Percentiles rank a stretch among this genome's conserved stretches.
Conservation (phyloP, 1,140 invertebrate genomes). For the Dolichoris vasculosae region DNA sequence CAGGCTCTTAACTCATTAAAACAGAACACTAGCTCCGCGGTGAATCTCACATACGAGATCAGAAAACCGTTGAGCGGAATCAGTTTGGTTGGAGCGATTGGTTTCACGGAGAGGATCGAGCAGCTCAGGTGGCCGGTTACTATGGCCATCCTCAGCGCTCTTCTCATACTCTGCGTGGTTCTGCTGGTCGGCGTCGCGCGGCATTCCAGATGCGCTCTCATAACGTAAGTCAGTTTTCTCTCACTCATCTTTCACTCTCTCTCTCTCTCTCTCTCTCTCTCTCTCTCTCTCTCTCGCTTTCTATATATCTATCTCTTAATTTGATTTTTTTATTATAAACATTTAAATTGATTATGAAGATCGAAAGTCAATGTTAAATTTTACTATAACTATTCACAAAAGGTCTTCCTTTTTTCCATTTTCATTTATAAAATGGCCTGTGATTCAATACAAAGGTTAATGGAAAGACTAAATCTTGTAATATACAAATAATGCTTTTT, state of each 20-base stretch:
- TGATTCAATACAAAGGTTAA: not conserved
- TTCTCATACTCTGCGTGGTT: constrained; percentile 87
- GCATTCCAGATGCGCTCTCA: constrained; percentile 87
- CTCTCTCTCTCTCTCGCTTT: no score
- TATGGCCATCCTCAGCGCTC: constrained; percentile 83
- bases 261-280: no score
- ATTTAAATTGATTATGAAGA: no score
- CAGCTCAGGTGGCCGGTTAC: constrained; percentile 85
- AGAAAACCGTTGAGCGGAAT: constrained; percentile 81
- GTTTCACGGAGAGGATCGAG: constrained; percentile 77
- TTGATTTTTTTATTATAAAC: not conserved
- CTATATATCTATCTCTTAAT: not conserved
- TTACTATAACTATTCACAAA: no score
- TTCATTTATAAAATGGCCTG: not conserved
- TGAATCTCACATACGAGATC: constrained; percentile 83
- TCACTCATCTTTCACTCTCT: not conserved
- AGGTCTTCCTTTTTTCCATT: no score
- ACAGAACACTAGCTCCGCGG: constrained; percentile 81
- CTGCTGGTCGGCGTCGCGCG: constrained; percentile 87
- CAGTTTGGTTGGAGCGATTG: constrained; percentile 76
- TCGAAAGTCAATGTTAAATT: no score
- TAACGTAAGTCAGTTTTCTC: constrained; percentile 78
- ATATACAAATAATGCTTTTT: not conserved
- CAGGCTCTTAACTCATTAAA: constrained; percentile 80
- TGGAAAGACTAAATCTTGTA: not conserved